phyloP scores from a whole-genome alignment of 2,113 vertebrate species.

The Ctenodactylus gundi region DNA sequence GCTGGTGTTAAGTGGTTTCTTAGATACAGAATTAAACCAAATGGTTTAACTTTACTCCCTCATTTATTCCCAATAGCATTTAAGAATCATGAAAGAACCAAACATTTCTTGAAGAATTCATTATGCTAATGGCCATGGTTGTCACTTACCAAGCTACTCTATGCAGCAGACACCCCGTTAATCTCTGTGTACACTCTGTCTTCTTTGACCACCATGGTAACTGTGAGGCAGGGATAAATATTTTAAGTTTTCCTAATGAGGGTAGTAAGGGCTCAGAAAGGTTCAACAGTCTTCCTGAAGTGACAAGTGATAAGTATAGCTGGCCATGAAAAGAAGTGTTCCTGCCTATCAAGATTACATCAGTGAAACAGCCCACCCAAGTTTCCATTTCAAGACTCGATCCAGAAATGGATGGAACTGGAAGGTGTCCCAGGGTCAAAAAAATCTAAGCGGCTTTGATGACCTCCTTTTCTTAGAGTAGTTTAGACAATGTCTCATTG shows the following conservation, averaged over 20 bases:
- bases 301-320: background rate
- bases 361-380: no score
- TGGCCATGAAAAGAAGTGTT: background rate
- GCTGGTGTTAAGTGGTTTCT: slow-evolving; percentile 62
- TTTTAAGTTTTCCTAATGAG: background rate
- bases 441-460: background rate
- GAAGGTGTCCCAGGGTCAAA: background rate
- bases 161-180: background rate
- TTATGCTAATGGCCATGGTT: background rate
- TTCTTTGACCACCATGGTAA: background rate
- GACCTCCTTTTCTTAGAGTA: background rate
- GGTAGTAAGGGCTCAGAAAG: background rate
- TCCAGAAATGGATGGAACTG: background rate
- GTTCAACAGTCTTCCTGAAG: background rate
- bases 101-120: slow-evolving; percentile 13
- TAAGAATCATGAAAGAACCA: slow-evolving; percentile 13
- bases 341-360: background rate
- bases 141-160: background rate
- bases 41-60: slow-evolving; percentile 40
- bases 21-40: slow-evolving; percentile 56
- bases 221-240: background rate
- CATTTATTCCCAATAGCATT: slow-evolving; percentile 25
- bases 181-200: background rate
- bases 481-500: background rate
- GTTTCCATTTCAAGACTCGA: background rate